These are phyloP conservation scores for Nephotettix cincticeps DNA, from an alignment of 1,140 invertebrate species.

Conservation along the genomic window DNA sequence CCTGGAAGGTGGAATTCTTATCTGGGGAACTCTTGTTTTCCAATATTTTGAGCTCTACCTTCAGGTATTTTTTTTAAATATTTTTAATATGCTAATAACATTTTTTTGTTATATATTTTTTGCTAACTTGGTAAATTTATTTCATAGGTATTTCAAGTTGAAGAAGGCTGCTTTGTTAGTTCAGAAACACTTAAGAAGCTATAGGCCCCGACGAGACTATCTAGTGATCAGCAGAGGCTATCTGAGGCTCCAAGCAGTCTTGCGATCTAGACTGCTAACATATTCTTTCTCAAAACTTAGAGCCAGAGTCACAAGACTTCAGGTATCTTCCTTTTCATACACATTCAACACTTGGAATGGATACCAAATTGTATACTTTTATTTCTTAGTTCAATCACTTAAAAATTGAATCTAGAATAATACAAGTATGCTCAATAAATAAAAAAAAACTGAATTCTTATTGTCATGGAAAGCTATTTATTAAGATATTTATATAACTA, in stretches of 20 bases:
- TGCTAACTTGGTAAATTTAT: neutral
- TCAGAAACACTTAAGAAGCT: constrained; percentile 77
- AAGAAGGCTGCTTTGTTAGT: constrained; percentile 68
- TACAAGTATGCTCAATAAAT: neutral
- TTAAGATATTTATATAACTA: neutral
- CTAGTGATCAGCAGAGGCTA: constrained; percentile 73
- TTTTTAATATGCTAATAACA: neutral
- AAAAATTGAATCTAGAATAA: too few relatives aligned
- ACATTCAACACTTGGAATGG: too few relatives aligned
- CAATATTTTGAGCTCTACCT: neutral
- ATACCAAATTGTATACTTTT: too few relatives aligned
- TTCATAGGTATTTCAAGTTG: constrained; percentile 59
- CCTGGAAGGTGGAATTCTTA: too few relatives aligned
- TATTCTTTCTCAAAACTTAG: constrained; percentile 71
- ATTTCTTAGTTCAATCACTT: too few relatives aligned
- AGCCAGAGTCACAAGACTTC: constrained; percentile 63
- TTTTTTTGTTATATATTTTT: neutral
- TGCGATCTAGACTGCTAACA: constrained; percentile 73
- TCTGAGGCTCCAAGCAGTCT: constrained; percentile 79
- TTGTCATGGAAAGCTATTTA: neutral
- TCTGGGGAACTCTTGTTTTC: neutral
- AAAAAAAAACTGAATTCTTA: neutral
- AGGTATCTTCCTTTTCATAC: too few relatives aligned
- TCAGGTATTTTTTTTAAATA: neutral
- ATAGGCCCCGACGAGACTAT: constrained; percentile 68